Evolutionary conservation across 2,888 invertebrate species (phyloP).

Genomic region (Patella depressa): DNA sequence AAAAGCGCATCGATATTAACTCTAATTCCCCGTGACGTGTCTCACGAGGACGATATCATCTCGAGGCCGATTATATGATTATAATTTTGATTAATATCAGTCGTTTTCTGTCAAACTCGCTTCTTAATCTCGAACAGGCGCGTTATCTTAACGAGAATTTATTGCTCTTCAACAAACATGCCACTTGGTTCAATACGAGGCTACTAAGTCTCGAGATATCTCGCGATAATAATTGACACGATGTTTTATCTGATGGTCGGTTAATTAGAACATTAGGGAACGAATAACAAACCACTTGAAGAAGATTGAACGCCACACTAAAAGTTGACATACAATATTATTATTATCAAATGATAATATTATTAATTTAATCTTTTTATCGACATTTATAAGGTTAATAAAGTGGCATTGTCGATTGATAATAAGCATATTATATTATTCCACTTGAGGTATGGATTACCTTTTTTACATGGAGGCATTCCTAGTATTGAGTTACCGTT

Average conservation of each 20-base stretch:
- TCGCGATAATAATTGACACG: conserved; percentile 10
- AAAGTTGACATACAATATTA: too few species aligned
- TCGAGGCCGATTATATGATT: conserved; percentile 1
- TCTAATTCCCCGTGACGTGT: neutral
- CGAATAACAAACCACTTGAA: conserved; percentile 6
- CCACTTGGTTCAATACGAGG: neutral
- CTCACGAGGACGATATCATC: neutral
- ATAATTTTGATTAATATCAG: conserved; percentile 6
- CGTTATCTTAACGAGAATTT: conserved; percentile 9
- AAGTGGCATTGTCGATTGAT: too few species aligned
- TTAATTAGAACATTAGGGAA: neutral
- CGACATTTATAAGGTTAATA: too few species aligned
- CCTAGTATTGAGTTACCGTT: too few species aligned
- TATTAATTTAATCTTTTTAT: too few species aligned
- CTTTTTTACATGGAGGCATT: too few species aligned
- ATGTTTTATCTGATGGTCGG: conserved; percentile 6
- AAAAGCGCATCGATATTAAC: neutral
- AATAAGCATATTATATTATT: too few species aligned
- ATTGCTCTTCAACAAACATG: conserved; percentile 12
- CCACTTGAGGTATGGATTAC: too few species aligned
- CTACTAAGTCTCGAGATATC: conserved; percentile 5
- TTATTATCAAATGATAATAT: too few species aligned
- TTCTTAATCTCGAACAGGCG: conserved; percentile 2
- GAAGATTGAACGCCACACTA: neutral
- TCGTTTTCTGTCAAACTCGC: neutral